Conservation (phyloP, 2,113 vertebrate species). For the Rhinopithecus roxellana region DNA sequence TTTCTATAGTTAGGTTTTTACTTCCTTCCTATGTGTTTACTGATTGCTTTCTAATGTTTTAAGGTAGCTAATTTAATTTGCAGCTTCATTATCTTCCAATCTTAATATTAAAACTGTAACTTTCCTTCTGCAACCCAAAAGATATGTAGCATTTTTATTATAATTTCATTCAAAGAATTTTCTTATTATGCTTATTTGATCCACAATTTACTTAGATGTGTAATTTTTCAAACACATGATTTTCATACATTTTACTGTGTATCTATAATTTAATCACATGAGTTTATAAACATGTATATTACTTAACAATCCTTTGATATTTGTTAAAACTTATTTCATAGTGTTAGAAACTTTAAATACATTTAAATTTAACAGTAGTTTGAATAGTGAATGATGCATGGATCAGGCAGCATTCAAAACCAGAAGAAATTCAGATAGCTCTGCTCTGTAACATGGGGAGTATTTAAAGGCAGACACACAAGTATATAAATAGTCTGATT, state of each 20-base stretch:
- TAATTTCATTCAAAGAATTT: not conserved
- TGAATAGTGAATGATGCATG: not conserved
- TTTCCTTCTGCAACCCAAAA: not conserved
- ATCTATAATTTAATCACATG: not conserved
- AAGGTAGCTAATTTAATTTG: not conserved
- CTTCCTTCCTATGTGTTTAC: not conserved
- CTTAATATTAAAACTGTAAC: not conserved
- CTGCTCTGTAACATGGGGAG: not conserved
- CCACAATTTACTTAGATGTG: not conserved
- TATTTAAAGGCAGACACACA: not conserved
- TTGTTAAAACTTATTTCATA: not conserved
- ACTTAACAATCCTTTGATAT: not conserved
- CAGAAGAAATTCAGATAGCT: not conserved
- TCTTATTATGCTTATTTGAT: not conserved
- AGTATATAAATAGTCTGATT: not conserved
- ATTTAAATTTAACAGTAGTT: not conserved
- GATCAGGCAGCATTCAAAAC: not conserved
- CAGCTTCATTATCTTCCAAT: not conserved
- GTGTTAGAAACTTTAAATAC: not conserved
- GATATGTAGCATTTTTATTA: not conserved
- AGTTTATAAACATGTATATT: not conserved
- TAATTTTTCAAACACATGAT: not conserved
- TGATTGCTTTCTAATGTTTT: not conserved
- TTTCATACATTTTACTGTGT: not conserved
- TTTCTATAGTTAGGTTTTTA: not conserved